Conservation (phyloP, 2,113 vertebrate genomes). For the Pygoscelis antarcticus region DNA sequence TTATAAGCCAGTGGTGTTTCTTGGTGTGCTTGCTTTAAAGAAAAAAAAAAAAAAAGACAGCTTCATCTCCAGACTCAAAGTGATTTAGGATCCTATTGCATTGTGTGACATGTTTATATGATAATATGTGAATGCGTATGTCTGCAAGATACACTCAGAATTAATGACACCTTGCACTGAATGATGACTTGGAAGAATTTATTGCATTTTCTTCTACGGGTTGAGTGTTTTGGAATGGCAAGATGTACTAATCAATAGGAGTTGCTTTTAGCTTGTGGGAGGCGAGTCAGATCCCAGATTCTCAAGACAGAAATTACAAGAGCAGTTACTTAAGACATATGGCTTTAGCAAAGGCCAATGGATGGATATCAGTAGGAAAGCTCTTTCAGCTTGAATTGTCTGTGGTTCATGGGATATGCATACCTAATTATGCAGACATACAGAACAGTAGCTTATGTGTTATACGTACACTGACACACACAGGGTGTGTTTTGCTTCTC, state of each 20-base stretch:
- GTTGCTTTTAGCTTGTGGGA: background rate
- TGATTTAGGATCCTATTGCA: background rate
- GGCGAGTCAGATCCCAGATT: background rate
- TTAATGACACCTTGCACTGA: background rate
- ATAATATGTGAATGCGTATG: background rate
- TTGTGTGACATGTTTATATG: background rate
- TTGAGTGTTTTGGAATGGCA: background rate
- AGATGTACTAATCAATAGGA: background rate
- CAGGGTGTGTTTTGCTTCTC: background rate
- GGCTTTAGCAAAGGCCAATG: background rate
- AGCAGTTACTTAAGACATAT: background rate
- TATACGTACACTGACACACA: background rate
- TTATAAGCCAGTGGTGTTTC: background rate
- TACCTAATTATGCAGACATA: accelerated
- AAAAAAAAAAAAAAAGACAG: accelerated
- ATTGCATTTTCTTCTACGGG: background rate
- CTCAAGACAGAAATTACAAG: background rate
- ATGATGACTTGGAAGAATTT: background rate
- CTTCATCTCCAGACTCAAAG: background rate
- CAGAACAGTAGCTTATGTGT: background rate
- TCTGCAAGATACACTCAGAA: background rate
- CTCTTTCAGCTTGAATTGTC: background rate
- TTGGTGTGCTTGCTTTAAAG: background rate
- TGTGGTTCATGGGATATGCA: accelerated
- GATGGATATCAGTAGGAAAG: background rate